Conservation (phyloP, 2,113 vertebrate genomes). For the Dipodomys stephensi region DNA sequence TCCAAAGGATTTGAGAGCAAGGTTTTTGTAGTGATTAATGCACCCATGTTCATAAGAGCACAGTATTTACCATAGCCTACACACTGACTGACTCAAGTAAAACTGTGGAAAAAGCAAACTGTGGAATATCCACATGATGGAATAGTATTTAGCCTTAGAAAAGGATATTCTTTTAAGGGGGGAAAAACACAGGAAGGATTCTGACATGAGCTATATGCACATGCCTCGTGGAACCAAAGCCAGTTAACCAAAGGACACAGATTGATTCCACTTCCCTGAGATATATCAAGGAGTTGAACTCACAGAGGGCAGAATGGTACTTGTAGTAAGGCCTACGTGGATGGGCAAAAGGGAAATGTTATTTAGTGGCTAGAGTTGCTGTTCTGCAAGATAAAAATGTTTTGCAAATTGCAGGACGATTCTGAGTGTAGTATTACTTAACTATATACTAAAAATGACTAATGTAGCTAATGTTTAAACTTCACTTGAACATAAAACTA, state of each 20-base stretch:
- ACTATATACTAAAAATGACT: too few species aligned
- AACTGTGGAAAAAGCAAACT: accelerated
- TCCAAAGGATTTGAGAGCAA: too few species aligned
- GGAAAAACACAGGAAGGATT: neutral
- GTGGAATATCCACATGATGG: accelerated
- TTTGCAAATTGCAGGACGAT: accelerated
- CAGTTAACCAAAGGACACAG: neutral
- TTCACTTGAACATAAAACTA: neutral
- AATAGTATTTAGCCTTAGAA: accelerated
- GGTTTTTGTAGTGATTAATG: accelerated
- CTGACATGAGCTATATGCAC: neutral
- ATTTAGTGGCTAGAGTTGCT: neutral
- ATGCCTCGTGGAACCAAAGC: too few species aligned
- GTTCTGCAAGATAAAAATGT: neutral
- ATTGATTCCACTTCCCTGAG: accelerated
- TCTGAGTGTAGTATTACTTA: accelerated
- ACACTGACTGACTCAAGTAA: neutral
- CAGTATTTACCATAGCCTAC: neutral
- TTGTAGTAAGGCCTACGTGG: too few species aligned
- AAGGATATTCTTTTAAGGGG: neutral
- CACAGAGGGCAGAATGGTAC: accelerated
- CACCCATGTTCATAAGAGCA: neutral
- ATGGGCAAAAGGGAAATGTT: accelerated
- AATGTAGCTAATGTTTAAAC: neutral
- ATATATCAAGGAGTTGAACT: accelerated